Percentiles rank a stretch among this genome's conserved stretches.
Conservation (phyloP, 2,888 invertebrate genomes). For the Orthosia cruda region DNA sequence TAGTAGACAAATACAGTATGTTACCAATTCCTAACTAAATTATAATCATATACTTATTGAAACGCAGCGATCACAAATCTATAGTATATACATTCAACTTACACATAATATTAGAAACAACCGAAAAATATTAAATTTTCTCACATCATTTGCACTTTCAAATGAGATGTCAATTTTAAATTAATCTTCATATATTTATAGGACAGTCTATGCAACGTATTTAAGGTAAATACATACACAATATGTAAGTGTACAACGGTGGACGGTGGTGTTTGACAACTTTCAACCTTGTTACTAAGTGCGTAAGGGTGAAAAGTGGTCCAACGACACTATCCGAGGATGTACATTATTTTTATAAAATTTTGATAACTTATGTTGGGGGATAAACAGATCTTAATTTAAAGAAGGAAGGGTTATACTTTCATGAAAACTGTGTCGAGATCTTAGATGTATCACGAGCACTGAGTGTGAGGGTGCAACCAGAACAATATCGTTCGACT, state of each 20-base stretch:
- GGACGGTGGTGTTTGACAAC: not conserved
- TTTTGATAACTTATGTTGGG: slow-evolving; percentile 22
- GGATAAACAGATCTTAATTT: slow-evolving; percentile 29
- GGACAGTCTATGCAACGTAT: slow-evolving; percentile 59
- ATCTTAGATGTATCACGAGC: slow-evolving; percentile 7
- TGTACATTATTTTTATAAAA: slow-evolving; percentile 3
- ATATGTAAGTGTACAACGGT: slow-evolving; percentile 9
- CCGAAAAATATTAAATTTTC: slow-evolving; percentile 45
- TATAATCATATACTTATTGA: slow-evolving; percentile 60
- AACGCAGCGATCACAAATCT: slow-evolving; percentile 67
- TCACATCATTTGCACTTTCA: slow-evolving; percentile 48
- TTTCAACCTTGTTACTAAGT: not conserved
- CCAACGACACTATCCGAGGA: not conserved
- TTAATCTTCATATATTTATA: slow-evolving; percentile 48
- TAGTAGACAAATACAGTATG: slow-evolving; percentile 47
- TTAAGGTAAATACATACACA: slow-evolving; percentile 39
- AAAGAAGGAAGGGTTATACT: not conserved
- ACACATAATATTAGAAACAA: slow-evolving; percentile 64
- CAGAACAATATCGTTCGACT: not conserved
- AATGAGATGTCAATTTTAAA: slow-evolving; percentile 56
- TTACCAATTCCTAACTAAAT: slow-evolving; percentile 59
- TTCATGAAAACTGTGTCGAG: slow-evolving; percentile 13
- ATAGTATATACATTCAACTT: slow-evolving; percentile 67
- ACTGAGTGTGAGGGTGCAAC: not conserved
- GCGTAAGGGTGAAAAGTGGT: not conserved